Percentiles rank a stretch among this genome's conserved stretches.
These are phyloP conservation scores for Ispidina picta DNA, from an alignment of 2,797 vertebrate genomes.

Conservation along the genomic window DNA sequence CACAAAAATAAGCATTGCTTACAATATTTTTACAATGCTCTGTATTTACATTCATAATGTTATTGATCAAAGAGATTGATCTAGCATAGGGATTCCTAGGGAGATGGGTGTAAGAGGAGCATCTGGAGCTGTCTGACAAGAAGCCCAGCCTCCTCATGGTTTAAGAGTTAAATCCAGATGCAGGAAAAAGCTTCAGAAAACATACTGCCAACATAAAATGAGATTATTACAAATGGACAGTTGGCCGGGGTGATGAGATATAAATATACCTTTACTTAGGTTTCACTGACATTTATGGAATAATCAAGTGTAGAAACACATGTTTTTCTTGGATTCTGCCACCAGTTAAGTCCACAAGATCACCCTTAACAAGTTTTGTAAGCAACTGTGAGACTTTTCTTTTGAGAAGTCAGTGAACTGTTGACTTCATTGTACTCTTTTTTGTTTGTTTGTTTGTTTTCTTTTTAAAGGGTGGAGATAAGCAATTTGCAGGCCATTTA, in stretches of 20 bases:
- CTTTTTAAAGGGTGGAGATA: background rate
- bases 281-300: conserved; percentile 8
- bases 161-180: background rate
- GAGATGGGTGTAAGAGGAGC: background rate
- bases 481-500: background rate
- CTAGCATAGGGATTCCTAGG: background rate
- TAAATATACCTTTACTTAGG: background rate
- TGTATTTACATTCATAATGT: background rate
- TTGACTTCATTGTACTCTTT: background rate
- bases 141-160: background rate
- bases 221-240: background rate
- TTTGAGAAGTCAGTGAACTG: background rate
- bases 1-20: background rate
- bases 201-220: background rate
- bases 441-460: background rate
- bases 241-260: background rate
- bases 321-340: background rate
- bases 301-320: background rate
- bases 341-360: background rate
- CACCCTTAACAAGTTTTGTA: background rate
- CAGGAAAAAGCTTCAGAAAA: background rate
- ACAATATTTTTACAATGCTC: background rate
- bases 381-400: background rate
- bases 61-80: background rate
- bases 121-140: background rate